Base-by-base conservation (phyloP, 2,888 invertebrate species). In the Lottia gigantea region DNA sequence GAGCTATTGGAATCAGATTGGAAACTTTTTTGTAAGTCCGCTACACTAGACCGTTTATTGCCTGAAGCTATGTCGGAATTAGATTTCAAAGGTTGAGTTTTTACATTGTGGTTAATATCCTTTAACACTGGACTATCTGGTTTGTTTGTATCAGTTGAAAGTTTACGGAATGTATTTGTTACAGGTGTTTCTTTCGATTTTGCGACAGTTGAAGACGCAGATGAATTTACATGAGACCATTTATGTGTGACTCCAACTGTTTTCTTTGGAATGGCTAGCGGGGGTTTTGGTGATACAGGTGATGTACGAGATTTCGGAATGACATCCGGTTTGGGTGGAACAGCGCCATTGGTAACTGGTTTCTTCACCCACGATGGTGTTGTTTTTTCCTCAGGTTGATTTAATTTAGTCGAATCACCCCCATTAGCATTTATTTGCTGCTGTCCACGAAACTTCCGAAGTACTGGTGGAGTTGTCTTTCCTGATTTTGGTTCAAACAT, bases 401-500 rank as follows among this genome's bases (percentile, higher is more conserved):
- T 40, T 11, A 46, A 19, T 46, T 23, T 19, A 14, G 26, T 47
- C 23, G 23, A 40, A 23, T 65, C 47, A 26, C 19, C 46, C 4
- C 19, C 46, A 16, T 26, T 46, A 23, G 46, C 46, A 14, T 46
- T 7, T 4, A 47, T 47, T 40, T 67, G 55, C 19, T 40, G 49
- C 8, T 55, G 49, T n/a, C n/a, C 46, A 61, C 64, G 69, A 45
- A 64, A 64, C 23, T 23, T 23, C 55, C 15, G 40, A 6, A 61
- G 61, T 19, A 40, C 64, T 23, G 55, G 40, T 14, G 55, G 55
- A n/a, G 47, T 23, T 14, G 61, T 47, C n/a, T 64, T 69, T 26
- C 19, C 14, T n/a, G 49, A 49, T 26, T 55, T 64, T n/a, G 64
- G 47, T 26, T 47, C 68, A 62, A 68, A 68, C 68, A 68, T 68